Conservation (phyloP, 2,113 vertebrate genomes). For the Ovibos moschatus region DNA sequence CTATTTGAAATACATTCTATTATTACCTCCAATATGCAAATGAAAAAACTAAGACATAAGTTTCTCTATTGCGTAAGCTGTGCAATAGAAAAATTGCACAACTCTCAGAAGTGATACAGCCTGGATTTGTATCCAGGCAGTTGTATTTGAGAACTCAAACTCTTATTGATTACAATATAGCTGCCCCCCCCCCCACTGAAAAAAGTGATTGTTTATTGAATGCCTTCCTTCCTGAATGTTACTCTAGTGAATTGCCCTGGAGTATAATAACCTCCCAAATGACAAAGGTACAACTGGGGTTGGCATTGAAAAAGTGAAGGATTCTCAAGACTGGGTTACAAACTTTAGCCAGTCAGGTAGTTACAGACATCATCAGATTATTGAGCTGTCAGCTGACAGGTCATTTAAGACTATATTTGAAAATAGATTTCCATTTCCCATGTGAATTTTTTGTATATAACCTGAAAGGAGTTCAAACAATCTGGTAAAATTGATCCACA, state of each 20-base stretch:
- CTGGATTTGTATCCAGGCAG: not conserved
- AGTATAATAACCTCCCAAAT: not conserved
- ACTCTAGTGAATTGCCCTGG: not conserved
- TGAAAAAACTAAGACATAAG: not conserved
- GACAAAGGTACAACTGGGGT: not conserved
- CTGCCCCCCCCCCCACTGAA: not conserved
- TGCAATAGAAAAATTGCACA: not conserved
- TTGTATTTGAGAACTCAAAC: not conserved
- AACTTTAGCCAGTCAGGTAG: not conserved
- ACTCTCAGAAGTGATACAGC: not conserved
- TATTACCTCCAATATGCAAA: not conserved
- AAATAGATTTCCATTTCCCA: not conserved
- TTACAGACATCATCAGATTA: not conserved
- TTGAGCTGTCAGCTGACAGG: not conserved
- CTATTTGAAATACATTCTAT: not conserved
- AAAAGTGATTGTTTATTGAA: not conserved
- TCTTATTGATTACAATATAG: not conserved
- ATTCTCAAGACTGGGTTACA: not conserved
- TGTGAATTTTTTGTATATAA: not conserved
- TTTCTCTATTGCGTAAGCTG: not conserved
- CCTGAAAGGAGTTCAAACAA: constrained; percentile 36
- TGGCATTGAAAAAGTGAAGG: not conserved
- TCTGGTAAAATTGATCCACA: not conserved
- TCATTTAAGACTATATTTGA: not conserved
- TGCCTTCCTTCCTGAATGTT: not conserved